Conservation (phyloP, 2,888 invertebrate species). For the Plebejus melissa region DNA sequence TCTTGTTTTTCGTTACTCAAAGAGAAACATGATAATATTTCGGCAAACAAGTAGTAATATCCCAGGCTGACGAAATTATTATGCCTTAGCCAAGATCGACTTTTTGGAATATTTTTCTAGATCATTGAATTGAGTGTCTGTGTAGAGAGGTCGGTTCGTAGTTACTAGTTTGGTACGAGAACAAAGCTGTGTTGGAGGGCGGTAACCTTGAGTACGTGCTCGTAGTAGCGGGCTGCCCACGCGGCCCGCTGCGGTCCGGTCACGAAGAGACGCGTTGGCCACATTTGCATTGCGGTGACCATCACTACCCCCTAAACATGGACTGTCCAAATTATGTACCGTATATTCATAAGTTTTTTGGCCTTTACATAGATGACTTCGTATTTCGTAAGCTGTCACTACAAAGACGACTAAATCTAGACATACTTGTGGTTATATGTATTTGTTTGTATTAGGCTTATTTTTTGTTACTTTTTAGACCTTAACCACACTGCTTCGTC, state of each 20-base stretch:
- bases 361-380: too few species aligned
- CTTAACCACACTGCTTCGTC: too few species aligned
- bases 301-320: constrained; percentile 27
- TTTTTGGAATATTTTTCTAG: neutral
- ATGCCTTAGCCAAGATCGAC: neutral
- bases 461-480: too few species aligned
- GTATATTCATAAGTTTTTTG: neutral
- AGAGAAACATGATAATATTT: neutral
- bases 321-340: neutral
- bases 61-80: neutral
- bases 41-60: neutral
- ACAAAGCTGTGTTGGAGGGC: constrained; percentile 23
- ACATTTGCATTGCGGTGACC: constrained; percentile 48
- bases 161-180: neutral
- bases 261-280: constrained; percentile 38
- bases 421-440: too few species aligned
- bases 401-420: too few species aligned
- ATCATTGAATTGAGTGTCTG: neutral
- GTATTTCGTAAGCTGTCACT: too few species aligned
- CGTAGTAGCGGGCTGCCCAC: constrained; percentile 38
- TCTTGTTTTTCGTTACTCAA: too few species aligned
- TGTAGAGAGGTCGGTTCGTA: neutral
- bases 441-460: too few species aligned
- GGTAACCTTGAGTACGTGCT: constrained; percentile 33
- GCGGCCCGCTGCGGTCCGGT: constrained; percentile 40